These are phyloP conservation scores for Tetheella fluctuosa DNA, from an alignment of 2,888 invertebrate genomes.

Conservation along the genomic window DNA sequence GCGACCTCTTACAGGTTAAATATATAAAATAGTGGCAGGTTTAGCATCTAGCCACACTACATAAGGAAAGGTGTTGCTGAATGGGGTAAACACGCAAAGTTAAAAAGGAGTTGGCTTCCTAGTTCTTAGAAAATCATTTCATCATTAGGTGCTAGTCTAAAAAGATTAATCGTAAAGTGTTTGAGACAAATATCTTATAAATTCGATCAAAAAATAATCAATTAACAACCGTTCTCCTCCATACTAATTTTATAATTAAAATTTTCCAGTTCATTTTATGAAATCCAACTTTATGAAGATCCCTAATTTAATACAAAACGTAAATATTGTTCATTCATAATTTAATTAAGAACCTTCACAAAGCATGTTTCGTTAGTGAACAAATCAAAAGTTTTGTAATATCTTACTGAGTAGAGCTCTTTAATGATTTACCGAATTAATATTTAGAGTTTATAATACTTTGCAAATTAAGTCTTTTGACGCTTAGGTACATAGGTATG, in stretches of 20 bases:
- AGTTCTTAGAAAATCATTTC: too few relatives aligned
- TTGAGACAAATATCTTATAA: background rate
- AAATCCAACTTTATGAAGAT: conserved; percentile 21
- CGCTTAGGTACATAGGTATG: background rate
- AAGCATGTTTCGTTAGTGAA: conserved; percentile 36
- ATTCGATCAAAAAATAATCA: conserved; percentile 3
- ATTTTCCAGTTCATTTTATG: conserved; percentile 32
- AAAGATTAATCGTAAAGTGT: too few relatives aligned
- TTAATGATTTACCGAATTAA: conserved; percentile 6
- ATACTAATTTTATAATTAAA: conserved; percentile 32
- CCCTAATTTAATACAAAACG: conserved; percentile 19
- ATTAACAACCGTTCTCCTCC: conserved; percentile 15
- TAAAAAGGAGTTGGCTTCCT: too few relatives aligned
- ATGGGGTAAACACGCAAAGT: too few relatives aligned
- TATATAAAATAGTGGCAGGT: too few relatives aligned
- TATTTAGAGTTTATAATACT: conserved; percentile 8
- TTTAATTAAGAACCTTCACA: conserved; percentile 38
- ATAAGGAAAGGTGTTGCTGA: too few relatives aligned
- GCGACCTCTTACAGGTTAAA: too few relatives aligned
- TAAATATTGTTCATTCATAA: conserved; percentile 42
- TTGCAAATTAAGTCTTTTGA: background rate
- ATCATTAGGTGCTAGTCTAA: too few relatives aligned
- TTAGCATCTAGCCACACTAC: too few relatives aligned
- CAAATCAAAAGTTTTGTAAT: conserved; percentile 35
- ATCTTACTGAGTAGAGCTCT: conserved; percentile 17